Evolutionary conservation across 2,888 invertebrate species (phyloP).

Genomic region (Ectobius pallidus): DNA sequence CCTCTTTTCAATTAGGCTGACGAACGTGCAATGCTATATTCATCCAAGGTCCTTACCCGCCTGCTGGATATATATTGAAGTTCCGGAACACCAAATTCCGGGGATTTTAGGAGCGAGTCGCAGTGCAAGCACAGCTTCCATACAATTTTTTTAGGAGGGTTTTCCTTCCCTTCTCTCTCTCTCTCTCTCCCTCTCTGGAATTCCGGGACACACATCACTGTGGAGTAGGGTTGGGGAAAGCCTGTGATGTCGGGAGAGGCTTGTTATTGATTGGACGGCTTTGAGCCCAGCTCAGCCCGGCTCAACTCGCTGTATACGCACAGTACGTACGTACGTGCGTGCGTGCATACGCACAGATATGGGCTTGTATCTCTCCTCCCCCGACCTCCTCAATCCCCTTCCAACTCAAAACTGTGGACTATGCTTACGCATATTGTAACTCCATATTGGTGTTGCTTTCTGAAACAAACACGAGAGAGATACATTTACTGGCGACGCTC

Average conservation of each 20-base stretch:
- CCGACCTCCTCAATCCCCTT: neutral
- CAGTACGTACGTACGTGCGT: neutral
- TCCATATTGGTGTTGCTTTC: no score
- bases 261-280: constrained; percentile 39
- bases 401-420: neutral
- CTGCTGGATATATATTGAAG: constrained; percentile 37
- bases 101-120: constrained; percentile 35
- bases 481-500: no score
- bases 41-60: constrained; percentile 25
- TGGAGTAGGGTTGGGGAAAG: constrained; percentile 8
- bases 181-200: constrained; percentile 20
- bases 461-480: no score
- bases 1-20: constrained; percentile 41
- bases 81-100: constrained; percentile 41
- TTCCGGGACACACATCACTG: constrained; percentile 32
- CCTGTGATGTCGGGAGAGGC: constrained; percentile 22
- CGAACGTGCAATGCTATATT: constrained; percentile 35
- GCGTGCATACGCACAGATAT: neutral
- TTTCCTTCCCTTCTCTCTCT: constrained; percentile 17
- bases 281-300: constrained; percentile 20
- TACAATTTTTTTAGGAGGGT: constrained; percentile 11
- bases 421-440: neutral
- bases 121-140: constrained; percentile 14
- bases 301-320: constrained; percentile 1
- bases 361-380: neutral